These are phyloP conservation scores for Athrips mouffetella DNA, from an alignment of 2,888 invertebrate species.

Conservation along the genomic window DNA sequence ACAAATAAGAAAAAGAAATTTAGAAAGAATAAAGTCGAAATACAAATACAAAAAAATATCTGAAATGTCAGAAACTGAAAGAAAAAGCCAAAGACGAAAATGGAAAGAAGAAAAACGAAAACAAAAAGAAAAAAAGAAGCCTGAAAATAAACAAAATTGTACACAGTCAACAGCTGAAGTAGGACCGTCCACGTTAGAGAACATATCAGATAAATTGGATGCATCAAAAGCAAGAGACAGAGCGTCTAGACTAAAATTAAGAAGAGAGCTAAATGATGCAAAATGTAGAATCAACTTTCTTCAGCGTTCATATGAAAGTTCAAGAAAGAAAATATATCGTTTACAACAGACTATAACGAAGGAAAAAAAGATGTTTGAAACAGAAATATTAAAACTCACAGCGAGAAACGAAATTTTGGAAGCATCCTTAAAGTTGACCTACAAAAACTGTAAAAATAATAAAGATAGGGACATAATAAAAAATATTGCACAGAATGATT, in stretches of 20 bases:
- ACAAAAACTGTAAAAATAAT: conserved; percentile 9
- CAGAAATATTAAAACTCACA: neutral
- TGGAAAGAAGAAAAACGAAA: neutral
- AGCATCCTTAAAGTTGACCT: conserved; percentile 1
- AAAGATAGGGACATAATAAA: conserved; percentile 5
- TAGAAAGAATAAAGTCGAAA: conserved; percentile 3
- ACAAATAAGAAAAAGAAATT: too few species aligned
- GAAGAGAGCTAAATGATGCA: neutral
- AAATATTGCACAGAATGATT: conserved; percentile 6
- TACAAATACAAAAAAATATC: conserved; percentile 4
- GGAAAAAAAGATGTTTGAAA: conserved; percentile 1
- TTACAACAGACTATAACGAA: neutral
- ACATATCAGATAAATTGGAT: neutral
- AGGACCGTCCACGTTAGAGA: too few species aligned
- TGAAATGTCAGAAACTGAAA: conserved; percentile 1
- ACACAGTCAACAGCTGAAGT: neutral
- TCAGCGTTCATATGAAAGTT: neutral
- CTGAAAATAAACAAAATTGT: too few species aligned
- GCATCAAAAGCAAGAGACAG: neutral
- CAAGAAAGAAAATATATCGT: neutral
- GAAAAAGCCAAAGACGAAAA: too few species aligned
- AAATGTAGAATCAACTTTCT: neutral
- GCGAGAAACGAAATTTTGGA: neutral
- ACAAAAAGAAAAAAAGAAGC: neutral
- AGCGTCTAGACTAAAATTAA: neutral